phyloP scores from a whole-genome alignment of 2,113 vertebrate genomes.

The Genyomyrus donnyi region DNA sequence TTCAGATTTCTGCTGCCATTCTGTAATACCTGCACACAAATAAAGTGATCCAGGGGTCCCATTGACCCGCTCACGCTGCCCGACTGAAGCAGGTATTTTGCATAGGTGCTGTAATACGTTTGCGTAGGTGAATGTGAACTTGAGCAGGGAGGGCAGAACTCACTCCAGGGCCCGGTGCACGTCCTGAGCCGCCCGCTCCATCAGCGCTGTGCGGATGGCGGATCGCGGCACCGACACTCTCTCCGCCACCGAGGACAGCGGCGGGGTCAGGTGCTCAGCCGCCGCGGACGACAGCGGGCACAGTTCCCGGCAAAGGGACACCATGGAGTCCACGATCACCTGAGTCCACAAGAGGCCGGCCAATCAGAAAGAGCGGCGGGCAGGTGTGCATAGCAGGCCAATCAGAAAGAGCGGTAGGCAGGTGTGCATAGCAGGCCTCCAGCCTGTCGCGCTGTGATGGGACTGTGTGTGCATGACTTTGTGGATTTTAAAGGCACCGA shows the following conservation, averaged over 20 bases:
- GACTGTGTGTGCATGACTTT: too few relatives aligned
- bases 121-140: not conserved
- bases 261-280: slow-evolving; percentile 69
- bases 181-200: slow-evolving; percentile 79
- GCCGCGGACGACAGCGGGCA: slow-evolving; percentile 73
- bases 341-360: slow-evolving; percentile 31
- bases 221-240: slow-evolving; percentile 76
- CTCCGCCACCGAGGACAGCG: slow-evolving; percentile 73
- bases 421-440: not conserved
- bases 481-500: not conserved
- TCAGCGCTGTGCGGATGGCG: slow-evolving; percentile 70
- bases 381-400: not conserved
- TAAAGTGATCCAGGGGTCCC: not conserved
- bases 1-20: not conserved
- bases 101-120: not conserved
- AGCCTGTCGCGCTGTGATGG: not conserved
- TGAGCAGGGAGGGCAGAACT: slow-evolving; percentile 32
- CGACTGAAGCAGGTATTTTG: not conserved
- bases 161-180: slow-evolving; percentile 79
- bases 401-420: not conserved
- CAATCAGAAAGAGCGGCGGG: not conserved
- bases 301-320: slow-evolving; percentile 74
- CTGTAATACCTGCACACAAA: not conserved
- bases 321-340: slow-evolving; percentile 86
- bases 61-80: not conserved